Evolutionary conservation across 2,797 vertebrate species (phyloP), one percentile per base, ranked within the genome.

Genomic region (Syngnathus rostellatus): DNA sequence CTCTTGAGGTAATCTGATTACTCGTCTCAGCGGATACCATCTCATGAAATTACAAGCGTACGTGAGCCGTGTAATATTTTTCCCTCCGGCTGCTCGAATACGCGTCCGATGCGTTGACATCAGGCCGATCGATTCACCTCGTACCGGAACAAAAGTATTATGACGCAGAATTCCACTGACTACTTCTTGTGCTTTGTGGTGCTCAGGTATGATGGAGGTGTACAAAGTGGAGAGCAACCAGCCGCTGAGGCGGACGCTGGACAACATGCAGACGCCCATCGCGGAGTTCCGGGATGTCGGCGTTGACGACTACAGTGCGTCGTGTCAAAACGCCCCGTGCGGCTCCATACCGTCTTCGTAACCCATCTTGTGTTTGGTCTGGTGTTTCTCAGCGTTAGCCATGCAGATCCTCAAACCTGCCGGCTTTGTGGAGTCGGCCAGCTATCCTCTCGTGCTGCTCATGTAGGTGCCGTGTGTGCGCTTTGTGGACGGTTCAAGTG

Each of bases 371-470:
- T 31, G 31, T 31, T 31, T 31, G 31, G 31, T 31, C 31, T 31
- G 31, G 31, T 31, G 31, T 31, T 31, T 17, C 38, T 19, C 84
- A 99, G 96, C 84, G 50, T 81, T 99, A 75, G 92, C 93, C 0
- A 81, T 98, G 87, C 94, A 99, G 91, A 93, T 99, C 85, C 85
- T 95, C 65, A 98, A 96, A 87, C 97, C 97, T 0, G 95, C 95
- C 0, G 88, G 92, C 63, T 99, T 99, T 69, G 64, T 88, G 0
- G 93, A 96, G 1, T 90, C 93, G 0, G 53, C 84, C 0, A 94
- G 94, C 85, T 99, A 99, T 70, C 97, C 97, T 0, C 83, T 99
- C 86, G 91, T 99, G 9, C 89, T 99, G 66, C 85, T 98, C 5
- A 91, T 98, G 97, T 99, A 83, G 88, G 96, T 97, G 85, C 31